Evolutionary conservation across 2,888 invertebrate species (phyloP), one percentile per base, ranked within the genome.

Genomic region (Argyra leucocephala): DNA sequence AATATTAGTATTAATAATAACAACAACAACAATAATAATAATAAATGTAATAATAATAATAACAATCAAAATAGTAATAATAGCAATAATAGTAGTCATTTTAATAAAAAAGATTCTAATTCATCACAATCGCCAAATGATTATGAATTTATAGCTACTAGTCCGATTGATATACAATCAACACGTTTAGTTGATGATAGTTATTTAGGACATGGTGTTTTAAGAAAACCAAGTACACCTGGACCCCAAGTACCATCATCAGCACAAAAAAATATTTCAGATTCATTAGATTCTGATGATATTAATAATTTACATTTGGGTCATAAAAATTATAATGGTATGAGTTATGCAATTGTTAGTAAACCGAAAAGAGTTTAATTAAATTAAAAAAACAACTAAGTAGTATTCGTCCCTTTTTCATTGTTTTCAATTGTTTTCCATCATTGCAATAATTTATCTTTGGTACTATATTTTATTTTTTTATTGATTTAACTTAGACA

Each of bases 281-380:
- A 66, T 22, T 67, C 71, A 26, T 64, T 67, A 15, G 18, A 23
- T 68, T 65, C 62, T 10, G 63, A 66, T 63, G 65, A 63, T 63
- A 22, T 64, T 22, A 48, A n/a, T n/a, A 18, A 15, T 48, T 48
- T 48, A n/a, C 21, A 31, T 31, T 81, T 89, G 48, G 84, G 83
- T 73, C 89, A 90, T 75, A 86, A 86, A 74, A 85, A 84, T 72
- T 87, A 86, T 71, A 91, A 90, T 75, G 88, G 90, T 65, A 85
- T 86, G 69, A 89, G 89, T 73, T 92, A 92, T 80, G 90, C 91
- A 68, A 84, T 91, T 74, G 88, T 92, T 66, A 90, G 90, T 76
- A 91, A 91, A 80, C 88, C 91, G 74, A 91, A 91, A 84, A 84
- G 88, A 81, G 90, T 91, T 78, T 91, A 84, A 48, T 26, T 10